These are phyloP conservation scores for Gymnoscopelus braueri DNA, from an alignment of 2,797 vertebrate species.

Conservation along the genomic window DNA sequence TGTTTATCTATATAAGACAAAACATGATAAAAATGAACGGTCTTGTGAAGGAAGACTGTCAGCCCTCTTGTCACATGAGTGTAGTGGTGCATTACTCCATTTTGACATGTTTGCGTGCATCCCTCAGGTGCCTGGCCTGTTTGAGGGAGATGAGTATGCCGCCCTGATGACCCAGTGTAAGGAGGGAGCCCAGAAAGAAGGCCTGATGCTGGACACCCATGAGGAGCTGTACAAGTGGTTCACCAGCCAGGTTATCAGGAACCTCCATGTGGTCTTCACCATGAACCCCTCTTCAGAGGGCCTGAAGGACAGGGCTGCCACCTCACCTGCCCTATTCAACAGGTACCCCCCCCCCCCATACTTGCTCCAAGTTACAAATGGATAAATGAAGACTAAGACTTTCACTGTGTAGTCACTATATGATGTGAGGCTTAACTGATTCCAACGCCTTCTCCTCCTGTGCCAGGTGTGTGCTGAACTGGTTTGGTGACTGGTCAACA, in stretches of 20 bases:
- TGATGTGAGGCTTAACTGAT: too few relatives aligned
- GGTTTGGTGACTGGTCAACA: slow-evolving; percentile 99
- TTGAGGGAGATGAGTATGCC: slow-evolving; percentile 98
- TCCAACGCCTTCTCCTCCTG: neutral
- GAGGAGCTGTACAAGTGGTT: slow-evolving; percentile 99
- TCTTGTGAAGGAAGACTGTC: too few relatives aligned
- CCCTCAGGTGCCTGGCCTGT: slow-evolving; percentile 94
- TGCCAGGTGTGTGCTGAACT: slow-evolving; percentile 95
- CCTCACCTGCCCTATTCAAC: slow-evolving; percentile 98
- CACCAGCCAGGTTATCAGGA: slow-evolving; percentile 98
- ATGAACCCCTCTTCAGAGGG: slow-evolving; percentile 99
- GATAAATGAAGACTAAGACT: too few relatives aligned
- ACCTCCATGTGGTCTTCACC: slow-evolving; percentile 98
- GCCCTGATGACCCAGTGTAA: slow-evolving; percentile 99
- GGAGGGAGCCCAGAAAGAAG: slow-evolving; percentile 98
- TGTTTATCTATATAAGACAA: too few relatives aligned
- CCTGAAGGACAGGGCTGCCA: slow-evolving; percentile 97
- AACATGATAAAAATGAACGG: too few relatives aligned
- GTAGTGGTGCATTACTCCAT: neutral
- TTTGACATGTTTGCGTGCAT: neutral
- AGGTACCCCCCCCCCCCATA: slow-evolving; percentile 76
- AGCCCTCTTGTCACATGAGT: too few relatives aligned
- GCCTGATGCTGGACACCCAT: slow-evolving; percentile 97
- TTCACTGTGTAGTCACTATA: too few relatives aligned
- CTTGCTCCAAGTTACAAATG: too few relatives aligned